These are phyloP conservation scores for Poeciliopsis retropinna DNA, from an alignment of 2,113 vertebrate genomes.

Conservation along the genomic window DNA sequence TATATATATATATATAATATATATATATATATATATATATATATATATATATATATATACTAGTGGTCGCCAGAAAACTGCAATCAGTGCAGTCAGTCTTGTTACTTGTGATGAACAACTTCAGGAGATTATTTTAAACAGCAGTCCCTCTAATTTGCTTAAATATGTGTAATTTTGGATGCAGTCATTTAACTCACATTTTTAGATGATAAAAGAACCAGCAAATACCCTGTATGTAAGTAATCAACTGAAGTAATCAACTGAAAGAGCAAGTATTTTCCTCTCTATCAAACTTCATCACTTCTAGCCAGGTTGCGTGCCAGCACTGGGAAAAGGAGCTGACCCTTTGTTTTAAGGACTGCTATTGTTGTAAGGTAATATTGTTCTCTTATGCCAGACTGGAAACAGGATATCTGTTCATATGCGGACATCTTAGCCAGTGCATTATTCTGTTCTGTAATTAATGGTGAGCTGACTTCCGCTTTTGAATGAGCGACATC, in stretches of 20 bases:
- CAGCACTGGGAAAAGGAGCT: background rate
- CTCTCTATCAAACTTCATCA: background rate
- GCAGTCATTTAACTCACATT: too few relatives aligned
- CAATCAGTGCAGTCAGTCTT: too few relatives aligned
- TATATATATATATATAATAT: too few relatives aligned
- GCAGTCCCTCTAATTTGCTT: background rate
- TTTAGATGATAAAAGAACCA: background rate
- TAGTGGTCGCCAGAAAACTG: too few relatives aligned
- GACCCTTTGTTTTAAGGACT: background rate
- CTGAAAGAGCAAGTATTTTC: background rate
- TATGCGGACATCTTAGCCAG: background rate
- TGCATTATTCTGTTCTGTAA: background rate
- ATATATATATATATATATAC: too few relatives aligned
- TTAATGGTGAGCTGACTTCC: slow-evolving; percentile 4
- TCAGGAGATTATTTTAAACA: background rate
- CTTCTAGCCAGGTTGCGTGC: background rate
- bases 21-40: too few relatives aligned
- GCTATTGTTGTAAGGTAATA: slow-evolving; percentile 1
- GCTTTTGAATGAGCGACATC: background rate
- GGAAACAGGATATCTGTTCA: slow-evolving; percentile 16
- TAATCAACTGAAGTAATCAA: background rate
- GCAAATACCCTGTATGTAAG: background rate
- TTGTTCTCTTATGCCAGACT: background rate
- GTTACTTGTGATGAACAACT: background rate
- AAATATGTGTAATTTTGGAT: background rate